phyloP scores from a whole-genome alignment of 2,113 vertebrate genomes.

The Rhizomys pruinosus region DNA sequence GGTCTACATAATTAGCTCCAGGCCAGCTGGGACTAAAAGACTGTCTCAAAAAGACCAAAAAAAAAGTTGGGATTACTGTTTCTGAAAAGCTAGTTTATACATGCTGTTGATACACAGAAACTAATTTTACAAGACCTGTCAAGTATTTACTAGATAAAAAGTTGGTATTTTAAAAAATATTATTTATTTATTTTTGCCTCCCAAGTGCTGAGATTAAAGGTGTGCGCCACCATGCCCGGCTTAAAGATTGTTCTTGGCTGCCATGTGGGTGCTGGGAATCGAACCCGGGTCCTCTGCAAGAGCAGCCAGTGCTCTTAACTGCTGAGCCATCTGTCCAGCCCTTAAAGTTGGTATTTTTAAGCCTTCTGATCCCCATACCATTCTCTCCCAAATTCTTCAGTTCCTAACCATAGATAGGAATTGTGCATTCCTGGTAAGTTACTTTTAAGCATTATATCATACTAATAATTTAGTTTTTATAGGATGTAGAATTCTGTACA shows the following conservation, averaged over 20 bases:
- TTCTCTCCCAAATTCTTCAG: not conserved
- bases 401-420: slow-evolving; percentile 4
- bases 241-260: too few relatives aligned
- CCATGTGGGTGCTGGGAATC: too few relatives aligned
- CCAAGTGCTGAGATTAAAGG: too few relatives aligned
- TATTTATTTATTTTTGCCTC: too few relatives aligned
- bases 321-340: too few relatives aligned
- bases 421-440: slow-evolving; percentile 20
- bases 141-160: slow-evolving; percentile 28
- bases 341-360: not conserved
- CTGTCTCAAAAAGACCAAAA: too few relatives aligned
- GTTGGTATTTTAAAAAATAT: too few relatives aligned
- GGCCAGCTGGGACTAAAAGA: too few relatives aligned
- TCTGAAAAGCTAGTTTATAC: slow-evolving; percentile 28
- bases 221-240: too few relatives aligned
- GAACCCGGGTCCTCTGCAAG: too few relatives aligned
- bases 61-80: not conserved
- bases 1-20: too few relatives aligned
- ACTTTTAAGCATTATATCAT: slow-evolving; percentile 41
- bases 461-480: slow-evolving; percentile 49
- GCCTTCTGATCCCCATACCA: not conserved
- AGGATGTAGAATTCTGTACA: not conserved
- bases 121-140: not conserved
- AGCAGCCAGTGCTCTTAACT: too few relatives aligned
- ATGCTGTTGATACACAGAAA: not conserved